Evolutionary conservation across 2,888 invertebrate genomes (phyloP), one percentile per base, ranked within the genome.

Genomic region (Polydrusus pterygomalis): DNA sequence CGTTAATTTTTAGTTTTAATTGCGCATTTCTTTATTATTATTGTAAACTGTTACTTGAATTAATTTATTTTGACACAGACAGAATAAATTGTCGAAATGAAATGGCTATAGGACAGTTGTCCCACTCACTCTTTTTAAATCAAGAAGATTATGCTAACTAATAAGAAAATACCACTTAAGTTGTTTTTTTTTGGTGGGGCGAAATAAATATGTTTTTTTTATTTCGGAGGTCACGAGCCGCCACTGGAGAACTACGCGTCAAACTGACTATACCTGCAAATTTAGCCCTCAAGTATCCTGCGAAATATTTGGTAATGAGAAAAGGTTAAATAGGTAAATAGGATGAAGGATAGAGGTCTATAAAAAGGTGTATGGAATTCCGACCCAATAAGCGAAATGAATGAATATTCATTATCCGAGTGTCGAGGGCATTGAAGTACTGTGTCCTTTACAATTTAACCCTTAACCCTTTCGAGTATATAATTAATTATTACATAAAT

Each of bases 331-430:
- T 17, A 47, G 47, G 47, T 47, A 47, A 47, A 47, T 47, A 47
- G 47, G 17, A n/a, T 13, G 43, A 43, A 47, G 47, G n/a, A 17
- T 0, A 17, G 17, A 25, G 47, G 47, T 47, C 9, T 17, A 47
- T 47, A 47, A 47, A 47, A 47, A 15, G 15, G 47, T 47, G 2
- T n/a, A 43, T 47, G 47, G 43, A 15, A 47, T 47, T 47, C 15
- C n/a, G 47, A 17, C 47, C 47, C 47, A 47, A 47, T 47, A 17
- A 17, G 47, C 47, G 17, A 47, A 47, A 47, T 47, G 17, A 47
- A 47, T 47, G 47, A 47, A 47, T 47, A 47, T 47, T 47, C 47
- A 47, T 47, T 47, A 47, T 47, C 17, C 47, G 47, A 47, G 47
- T 47, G 47, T 47, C 47, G 17, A 47, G 47, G 47, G 15, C 47